Base-by-base conservation (phyloP, 2,888 invertebrate species). In the Mesoligia furuncula region DNA sequence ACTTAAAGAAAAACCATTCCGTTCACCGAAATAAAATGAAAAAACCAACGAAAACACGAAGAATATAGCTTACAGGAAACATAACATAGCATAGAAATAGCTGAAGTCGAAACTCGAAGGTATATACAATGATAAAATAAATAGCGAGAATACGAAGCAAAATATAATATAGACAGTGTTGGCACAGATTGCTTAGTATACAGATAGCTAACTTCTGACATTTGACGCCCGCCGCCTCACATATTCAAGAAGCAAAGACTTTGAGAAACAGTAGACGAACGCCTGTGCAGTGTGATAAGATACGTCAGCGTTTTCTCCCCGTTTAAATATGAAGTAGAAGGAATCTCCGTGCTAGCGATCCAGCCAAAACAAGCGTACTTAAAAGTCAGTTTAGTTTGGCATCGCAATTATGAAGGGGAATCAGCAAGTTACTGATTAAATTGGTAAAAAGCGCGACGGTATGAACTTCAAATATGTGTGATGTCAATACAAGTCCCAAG, bases 81-180 rank as follows among this genome's bases (percentile, higher is more conserved):
- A 78, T 81, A 90, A 90, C 81, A 87, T 90, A 90, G 90, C 92
- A 78, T 79, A 85, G 75, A 79, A 82, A 85, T 79, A 88, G 88
- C 87, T 80, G 80, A 86, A 89, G 79, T 81, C 70, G 76, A 85
- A 83, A 81, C 76, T 82, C 59, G 76, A 76, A 79, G 36, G 83
- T 88, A 90, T 87, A 85, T 90, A 87, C 88, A 90, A 84, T 89
- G 86, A 89, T 78, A 86, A 89, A 90, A 90, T 87, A 91, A 92
- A 90, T 91, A 93, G 95, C 95, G 90, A 93, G 91, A 91, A 86
- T 89, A 93, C 90, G 93, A 95, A 95, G 94, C 94, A 93, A 92
- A 91, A 89, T 88, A 87, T 77, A 78, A 75, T 72, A 48, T 69
- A 73, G 69, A 81, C 31, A 70, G 81, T 71, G 67, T 85, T 79